phyloP scores from a whole-genome alignment of 1,140 invertebrate genomes.

The Charaxes varanes region DNA sequence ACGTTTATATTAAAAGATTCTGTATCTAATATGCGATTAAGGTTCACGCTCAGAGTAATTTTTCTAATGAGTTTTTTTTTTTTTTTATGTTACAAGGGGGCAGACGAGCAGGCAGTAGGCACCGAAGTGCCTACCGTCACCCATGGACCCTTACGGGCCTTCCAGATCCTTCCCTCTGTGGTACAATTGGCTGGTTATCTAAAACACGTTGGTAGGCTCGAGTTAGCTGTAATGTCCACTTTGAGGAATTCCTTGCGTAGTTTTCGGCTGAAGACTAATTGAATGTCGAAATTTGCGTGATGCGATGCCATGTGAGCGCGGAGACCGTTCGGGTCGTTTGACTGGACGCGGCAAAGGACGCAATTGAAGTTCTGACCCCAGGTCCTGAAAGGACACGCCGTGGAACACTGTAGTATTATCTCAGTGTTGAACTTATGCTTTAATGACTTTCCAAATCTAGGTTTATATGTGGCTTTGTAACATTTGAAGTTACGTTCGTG shows the following conservation, averaged over 20 bases:
- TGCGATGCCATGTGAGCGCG: slow-evolving; percentile 51
- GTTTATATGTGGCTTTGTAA: slow-evolving; percentile 55
- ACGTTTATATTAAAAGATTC: too few species aligned
- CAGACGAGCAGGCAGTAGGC: too few species aligned
- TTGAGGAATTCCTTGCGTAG: slow-evolving; percentile 57
- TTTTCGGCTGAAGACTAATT: slow-evolving; percentile 53
- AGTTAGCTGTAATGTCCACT: too few species aligned
- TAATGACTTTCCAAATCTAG: slow-evolving; percentile 51
- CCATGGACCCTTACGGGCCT: too few species aligned
- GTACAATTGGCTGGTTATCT: too few species aligned
- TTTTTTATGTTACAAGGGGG: too few species aligned
- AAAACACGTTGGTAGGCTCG: too few species aligned
- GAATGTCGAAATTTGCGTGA: slow-evolving; percentile 54
- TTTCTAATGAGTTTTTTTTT: too few species aligned
- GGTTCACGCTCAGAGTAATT: too few species aligned
- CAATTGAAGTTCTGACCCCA: slow-evolving; percentile 65
- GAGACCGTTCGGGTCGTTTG: slow-evolving; percentile 52
- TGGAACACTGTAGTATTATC: slow-evolving; percentile 61
- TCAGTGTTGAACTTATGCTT: slow-evolving; percentile 59
- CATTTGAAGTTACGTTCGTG: slow-evolving; percentile 60
- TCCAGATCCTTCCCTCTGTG: too few species aligned
- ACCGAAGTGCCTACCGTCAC: too few species aligned
- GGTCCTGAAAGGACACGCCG: slow-evolving; percentile 54
- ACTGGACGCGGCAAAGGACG: slow-evolving; percentile 54
- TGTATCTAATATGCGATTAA: too few species aligned